Evolutionary conservation across 1,140 invertebrate genomes (phyloP), one percentile per base, ranked within the genome.

Genomic region (Brachionus rubens): DNA sequence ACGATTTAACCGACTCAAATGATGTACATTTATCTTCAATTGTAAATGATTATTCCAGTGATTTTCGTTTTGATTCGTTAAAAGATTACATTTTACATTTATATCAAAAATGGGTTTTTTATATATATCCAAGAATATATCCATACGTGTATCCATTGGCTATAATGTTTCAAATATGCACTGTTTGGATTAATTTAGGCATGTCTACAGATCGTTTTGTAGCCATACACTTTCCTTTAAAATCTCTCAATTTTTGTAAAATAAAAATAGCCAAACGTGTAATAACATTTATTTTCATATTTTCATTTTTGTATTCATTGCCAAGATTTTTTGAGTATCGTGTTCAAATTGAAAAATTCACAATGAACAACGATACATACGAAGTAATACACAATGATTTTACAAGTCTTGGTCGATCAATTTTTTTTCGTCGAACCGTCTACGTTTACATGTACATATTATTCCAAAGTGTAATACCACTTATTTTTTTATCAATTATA

Each of bases 221-320:
- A 56, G 85, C 85, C 82, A 85, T 85, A 26, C 84, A 83, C 72
- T 82, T 83, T 65, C 84, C 84, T 0, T 84, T 84, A 77, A 79
- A 80, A 52, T 82, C 83, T 1, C 81, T 82, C 52, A 77, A 77
- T 16, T 80, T 82, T 80, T 85, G 84, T 75, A 82, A 80, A 26
- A 76, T 81, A 1, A 78, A 79, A 7, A 48, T 80, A 10, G 83
- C 83, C 46, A 46, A 54, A 46, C 30, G 33, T 6, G 54, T 75
- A n/a, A 54, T 54, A 30, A 9, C 48, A 0, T 40, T 33, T 26
- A 75, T 75, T 19, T 75, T 54, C 28, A 43, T 47, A 21, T 21
- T 46, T 28, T 54, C 48, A 9, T 47, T 75, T 59, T 24, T 75
- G 12, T 75, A 75, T 46, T 41, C 72, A n/a, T 19, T 75, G 5